Percentiles rank a stretch among this genome's conserved stretches.
Evolutionary conservation across 2,797 vertebrate genomes (phyloP).

Genomic region (Silurus lanzhouensis): DNA sequence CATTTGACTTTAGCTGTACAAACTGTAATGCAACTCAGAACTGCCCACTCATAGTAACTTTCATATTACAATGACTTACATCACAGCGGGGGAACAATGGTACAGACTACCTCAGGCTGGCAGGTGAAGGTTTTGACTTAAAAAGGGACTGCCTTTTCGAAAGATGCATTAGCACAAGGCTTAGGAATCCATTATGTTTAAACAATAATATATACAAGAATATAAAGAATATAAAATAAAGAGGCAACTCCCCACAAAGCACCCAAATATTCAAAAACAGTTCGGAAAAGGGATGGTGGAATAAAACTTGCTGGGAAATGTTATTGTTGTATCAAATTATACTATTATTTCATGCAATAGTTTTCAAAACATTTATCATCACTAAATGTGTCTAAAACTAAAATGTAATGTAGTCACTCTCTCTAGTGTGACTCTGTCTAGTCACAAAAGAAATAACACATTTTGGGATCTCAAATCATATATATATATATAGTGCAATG

Average conservation of each 20-base stretch:
- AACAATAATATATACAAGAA: not conserved
- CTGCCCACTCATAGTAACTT: not conserved
- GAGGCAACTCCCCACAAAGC: not conserved
- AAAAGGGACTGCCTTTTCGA: not conserved
- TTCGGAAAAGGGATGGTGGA: not conserved
- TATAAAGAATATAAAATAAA: too few species aligned
- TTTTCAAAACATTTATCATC: not conserved
- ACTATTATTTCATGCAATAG: not conserved
- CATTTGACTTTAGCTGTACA: slow-evolving; percentile 61
- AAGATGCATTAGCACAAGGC: not conserved
- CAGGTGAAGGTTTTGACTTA: not conserved
- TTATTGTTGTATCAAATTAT: not conserved
- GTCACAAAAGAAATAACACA: not conserved
- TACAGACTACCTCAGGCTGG: not conserved
- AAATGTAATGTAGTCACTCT: not conserved
- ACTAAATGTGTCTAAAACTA: not conserved
- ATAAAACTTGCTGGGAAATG: not conserved
- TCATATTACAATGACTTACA: not conserved
- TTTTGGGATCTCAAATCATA: too few species aligned
- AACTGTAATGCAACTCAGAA: not conserved
- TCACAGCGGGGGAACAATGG: not conserved
- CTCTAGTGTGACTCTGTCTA: too few species aligned
- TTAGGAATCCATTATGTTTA: not conserved
- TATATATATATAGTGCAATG: too few species aligned
- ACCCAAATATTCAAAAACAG: not conserved